Percentiles rank a stretch among this genome's conserved stretches.
Conservation (phyloP, 2,888 invertebrate species). For the Meteorus cinctellus region DNA sequence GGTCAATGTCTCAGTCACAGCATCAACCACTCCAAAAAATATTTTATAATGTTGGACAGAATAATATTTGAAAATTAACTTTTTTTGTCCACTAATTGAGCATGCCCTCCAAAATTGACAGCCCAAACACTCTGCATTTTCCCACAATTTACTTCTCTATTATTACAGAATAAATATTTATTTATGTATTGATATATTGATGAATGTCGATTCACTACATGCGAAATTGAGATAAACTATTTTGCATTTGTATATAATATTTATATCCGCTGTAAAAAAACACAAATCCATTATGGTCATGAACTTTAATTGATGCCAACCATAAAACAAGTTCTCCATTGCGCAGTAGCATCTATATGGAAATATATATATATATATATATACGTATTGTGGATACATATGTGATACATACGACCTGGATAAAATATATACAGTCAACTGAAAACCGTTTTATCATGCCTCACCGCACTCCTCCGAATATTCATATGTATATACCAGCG, state of each 20-base stretch:
- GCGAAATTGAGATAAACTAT: background rate
- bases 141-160: too few relatives aligned
- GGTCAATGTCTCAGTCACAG: too few relatives aligned
- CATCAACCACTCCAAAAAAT: too few relatives aligned
- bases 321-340: background rate
- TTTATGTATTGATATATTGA: background rate
- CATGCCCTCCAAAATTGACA: too few relatives aligned
- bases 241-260: background rate
- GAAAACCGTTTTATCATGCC: slow-evolving; percentile 10
- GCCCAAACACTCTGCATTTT: too few relatives aligned
- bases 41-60: too few relatives aligned
- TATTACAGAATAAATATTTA: background rate
- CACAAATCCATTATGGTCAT: slow-evolving; percentile 16
- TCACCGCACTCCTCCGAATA: background rate
- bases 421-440: slow-evolving; percentile 18
- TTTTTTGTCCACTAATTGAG: too few relatives aligned
- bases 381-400: background rate
- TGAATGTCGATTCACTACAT: background rate
- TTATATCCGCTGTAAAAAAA: background rate
- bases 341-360: background rate
- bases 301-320: slow-evolving; percentile 17
- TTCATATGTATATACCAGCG: slow-evolving; percentile 15
- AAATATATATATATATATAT: background rate
- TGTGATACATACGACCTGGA: background rate
- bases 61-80: too few relatives aligned